Base-by-base conservation (phyloP, 2,888 invertebrate genomes). In the Aphrophora alni region DNA sequence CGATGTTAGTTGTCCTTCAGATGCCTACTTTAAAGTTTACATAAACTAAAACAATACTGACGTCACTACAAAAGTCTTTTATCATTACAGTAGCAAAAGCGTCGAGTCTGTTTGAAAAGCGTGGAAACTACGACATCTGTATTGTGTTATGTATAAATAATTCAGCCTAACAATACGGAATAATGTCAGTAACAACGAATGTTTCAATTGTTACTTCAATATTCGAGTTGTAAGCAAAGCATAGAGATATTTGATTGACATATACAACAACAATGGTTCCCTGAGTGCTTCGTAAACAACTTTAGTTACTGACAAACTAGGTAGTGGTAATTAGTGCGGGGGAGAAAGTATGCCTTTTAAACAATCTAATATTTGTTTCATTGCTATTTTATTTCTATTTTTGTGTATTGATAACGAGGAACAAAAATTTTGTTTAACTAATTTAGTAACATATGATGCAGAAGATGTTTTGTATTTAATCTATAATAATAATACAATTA, bases 161-260 rank as follows among this genome's bases (percentile, higher is more conserved):
- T 59, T 59, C 59, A 59, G 21, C 21, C 21, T 21, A 59, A 59
- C 59, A 59, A 59, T 59, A 59, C 59, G 10, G 5, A 4, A 14
- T 21, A 21, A 21, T 21, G 59, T n/a, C 21, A 21, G 21, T 59
- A 21, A 59, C 59, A 21, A 21, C 5, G 74, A 38, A 28, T 74
- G 28, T 33, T 28, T 44, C 74, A 44, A 25, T 33, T 74, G 74
- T 44, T 74, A 38, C 74, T 24, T 74, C 38, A 38, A 74, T 33
- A 26, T 24, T 74, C 21, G 2, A 38, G 73, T 21, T 28, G 33
- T 25, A 74, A 38, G 70, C 28, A 70, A 28, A 70, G 26, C 28
- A 4, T 8, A 70, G 14, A 33, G 33, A 33, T 33, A 8, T 33
- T 21, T 59, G 59, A 59, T 59, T 59, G 59, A 59, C 59, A 21